phyloP scores from a whole-genome alignment of 1,140 invertebrate genomes.

The Sminthurides bifidus region DNA sequence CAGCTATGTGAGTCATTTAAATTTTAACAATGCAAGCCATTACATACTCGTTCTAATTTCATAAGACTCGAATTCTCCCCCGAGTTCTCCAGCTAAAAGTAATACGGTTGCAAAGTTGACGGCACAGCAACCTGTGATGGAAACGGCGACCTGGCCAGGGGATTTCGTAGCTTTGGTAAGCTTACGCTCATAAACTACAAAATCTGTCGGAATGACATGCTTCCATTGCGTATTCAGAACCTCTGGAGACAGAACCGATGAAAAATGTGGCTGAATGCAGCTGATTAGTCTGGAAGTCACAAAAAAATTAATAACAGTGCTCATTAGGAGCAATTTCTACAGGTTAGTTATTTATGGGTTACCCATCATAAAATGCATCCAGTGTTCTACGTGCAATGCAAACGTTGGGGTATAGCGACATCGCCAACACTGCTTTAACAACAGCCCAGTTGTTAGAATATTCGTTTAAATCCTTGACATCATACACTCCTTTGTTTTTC shows the following conservation, averaged over 20 bases:
- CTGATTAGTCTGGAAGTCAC: too few species aligned
- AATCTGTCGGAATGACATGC: not conserved
- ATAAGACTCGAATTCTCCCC: too few species aligned
- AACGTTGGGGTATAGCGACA: conserved; percentile 78
- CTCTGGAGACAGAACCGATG: too few species aligned
- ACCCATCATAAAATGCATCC: not conserved
- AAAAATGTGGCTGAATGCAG: too few species aligned
- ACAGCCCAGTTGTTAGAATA: conserved; percentile 84
- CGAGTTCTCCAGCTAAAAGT: conserved; percentile 58
- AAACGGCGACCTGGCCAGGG: too few species aligned
- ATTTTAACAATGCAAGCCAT: too few species aligned
- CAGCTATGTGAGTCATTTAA: too few species aligned
- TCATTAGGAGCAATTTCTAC: not conserved
- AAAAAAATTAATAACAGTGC: not conserved
- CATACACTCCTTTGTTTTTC: conserved; percentile 55
- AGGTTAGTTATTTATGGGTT: not conserved
- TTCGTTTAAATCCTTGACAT: conserved; percentile 63
- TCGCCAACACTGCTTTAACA: conserved; percentile 76
- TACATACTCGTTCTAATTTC: too few species aligned
- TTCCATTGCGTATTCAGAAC: too few species aligned
- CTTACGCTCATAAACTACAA: not conserved
- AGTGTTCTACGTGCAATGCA: not conserved
- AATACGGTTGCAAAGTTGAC: conserved; percentile 67
- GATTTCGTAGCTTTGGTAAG: too few species aligned
- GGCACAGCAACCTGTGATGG: conserved; percentile 59